Evolutionary conservation across 2,113 vertebrate genomes (phyloP).

Genomic region (Alligator sinensis): DNA sequence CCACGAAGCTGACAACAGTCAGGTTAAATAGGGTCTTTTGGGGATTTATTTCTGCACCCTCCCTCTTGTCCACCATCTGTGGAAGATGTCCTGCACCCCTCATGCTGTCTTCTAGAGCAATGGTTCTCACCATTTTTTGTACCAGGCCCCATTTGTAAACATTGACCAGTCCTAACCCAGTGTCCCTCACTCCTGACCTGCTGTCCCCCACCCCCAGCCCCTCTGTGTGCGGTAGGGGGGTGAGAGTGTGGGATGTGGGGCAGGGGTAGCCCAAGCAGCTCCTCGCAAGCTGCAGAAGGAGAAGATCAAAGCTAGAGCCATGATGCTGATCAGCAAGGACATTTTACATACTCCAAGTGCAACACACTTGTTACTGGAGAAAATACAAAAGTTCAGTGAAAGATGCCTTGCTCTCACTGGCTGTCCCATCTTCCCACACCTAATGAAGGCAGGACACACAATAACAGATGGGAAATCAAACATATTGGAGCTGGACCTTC

Average conservation of each 20-base stretch:
- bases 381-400: not conserved
- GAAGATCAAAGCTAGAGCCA: fast-evolving
- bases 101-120: not conserved
- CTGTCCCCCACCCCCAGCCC: too few relatives aligned
- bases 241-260: too few relatives aligned
- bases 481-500: not conserved
- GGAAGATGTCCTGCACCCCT: not conserved
- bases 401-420: not conserved
- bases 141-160: not conserved
- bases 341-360: not conserved
- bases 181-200: too few relatives aligned
- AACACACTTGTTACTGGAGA: not conserved
- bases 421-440: not conserved
- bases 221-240: too few relatives aligned
- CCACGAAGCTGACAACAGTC: not conserved
- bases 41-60: not conserved
- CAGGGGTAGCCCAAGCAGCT: too few relatives aligned
- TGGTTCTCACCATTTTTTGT: not conserved
- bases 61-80: not conserved
- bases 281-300: not conserved
- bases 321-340: not conserved
- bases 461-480: not conserved
- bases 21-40: not conserved
- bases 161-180: too few relatives aligned
- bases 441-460: not conserved